Conservation (phyloP, 2,888 invertebrate species). For the Carterocephalus palaemon region DNA sequence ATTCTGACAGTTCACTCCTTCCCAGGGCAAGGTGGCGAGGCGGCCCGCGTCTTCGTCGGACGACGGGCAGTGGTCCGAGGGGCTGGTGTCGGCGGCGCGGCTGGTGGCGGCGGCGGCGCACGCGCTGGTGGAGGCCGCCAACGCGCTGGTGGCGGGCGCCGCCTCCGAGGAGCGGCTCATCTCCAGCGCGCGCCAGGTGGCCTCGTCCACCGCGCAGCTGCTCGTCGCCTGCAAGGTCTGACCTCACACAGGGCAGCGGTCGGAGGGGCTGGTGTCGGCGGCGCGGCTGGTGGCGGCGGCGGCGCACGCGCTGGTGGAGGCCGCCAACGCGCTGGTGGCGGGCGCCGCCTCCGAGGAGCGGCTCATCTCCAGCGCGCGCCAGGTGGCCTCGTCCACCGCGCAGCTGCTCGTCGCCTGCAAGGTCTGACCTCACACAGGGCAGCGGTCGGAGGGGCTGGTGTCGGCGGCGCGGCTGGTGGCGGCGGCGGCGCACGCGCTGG, state of each 20-base stretch:
- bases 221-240: slow-evolving; percentile 96
- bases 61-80: slow-evolving; percentile 99
- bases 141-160: slow-evolving; percentile 95
- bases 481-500: slow-evolving; percentile 97
- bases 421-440: slow-evolving; percentile 82
- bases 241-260: slow-evolving; percentile 91
- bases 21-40: slow-evolving; percentile 89
- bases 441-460: slow-evolving; percentile 98
- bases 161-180: slow-evolving; percentile 97
- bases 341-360: slow-evolving; percentile 96
- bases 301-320: slow-evolving; percentile 97
- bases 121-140: slow-evolving; percentile 98
- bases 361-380: slow-evolving; percentile 96
- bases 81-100: slow-evolving; percentile 95
- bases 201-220: slow-evolving; percentile 97
- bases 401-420: slow-evolving; percentile 98
- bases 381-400: slow-evolving; percentile 98
- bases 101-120: slow-evolving; percentile 98
- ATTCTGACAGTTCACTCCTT: too few relatives aligned
- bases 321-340: slow-evolving; percentile 97
- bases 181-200: slow-evolving; percentile 97
- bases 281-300: slow-evolving; percentile 98
- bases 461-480: slow-evolving; percentile 97
- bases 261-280: slow-evolving; percentile 96
- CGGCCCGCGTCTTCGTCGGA: slow-evolving; percentile 91